phyloP scores from a whole-genome alignment of 2,797 vertebrate species.

The Parauchenoglanis punctatus region DNA sequence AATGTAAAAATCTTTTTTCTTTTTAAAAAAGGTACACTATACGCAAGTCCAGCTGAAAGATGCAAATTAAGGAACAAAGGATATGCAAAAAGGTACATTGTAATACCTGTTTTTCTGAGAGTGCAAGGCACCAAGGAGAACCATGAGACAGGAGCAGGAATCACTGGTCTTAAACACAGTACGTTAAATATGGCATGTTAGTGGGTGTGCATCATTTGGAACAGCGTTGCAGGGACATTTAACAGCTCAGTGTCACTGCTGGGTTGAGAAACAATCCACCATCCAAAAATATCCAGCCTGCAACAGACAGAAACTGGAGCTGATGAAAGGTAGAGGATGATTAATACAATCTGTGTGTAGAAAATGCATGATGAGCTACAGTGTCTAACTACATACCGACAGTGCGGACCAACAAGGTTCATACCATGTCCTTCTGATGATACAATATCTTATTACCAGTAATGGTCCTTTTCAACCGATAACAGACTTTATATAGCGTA shows the following conservation, averaged over 20 bases:
- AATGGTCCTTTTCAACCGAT: neutral
- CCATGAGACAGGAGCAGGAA: neutral
- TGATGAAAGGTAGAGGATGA: neutral
- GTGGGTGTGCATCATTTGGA: neutral
- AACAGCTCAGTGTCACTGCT: slow-evolving; percentile 4
- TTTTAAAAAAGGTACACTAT: neutral
- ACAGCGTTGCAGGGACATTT: neutral
- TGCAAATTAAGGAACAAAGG: neutral
- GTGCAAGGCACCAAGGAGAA: neutral
- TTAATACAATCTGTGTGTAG: neutral
- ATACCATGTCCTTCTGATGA: neutral
- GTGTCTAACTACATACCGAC: neutral
- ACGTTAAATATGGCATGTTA: neutral
- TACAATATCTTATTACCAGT: neutral
- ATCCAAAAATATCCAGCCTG: neutral
- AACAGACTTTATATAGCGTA: neutral
- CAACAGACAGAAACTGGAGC: neutral
- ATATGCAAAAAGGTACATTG: neutral
- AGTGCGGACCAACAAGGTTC: neutral
- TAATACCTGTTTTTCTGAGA: neutral
- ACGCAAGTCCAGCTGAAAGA: neutral
- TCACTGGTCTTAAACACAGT: neutral
- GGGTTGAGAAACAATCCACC: neutral
- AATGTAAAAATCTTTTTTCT: neutral
- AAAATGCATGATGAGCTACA: neutral